Percentiles rank a stretch among this genome's conserved stretches.
Evolutionary conservation across 2,888 invertebrate species (phyloP).

Genomic region (Strigamia maritima): DNA sequence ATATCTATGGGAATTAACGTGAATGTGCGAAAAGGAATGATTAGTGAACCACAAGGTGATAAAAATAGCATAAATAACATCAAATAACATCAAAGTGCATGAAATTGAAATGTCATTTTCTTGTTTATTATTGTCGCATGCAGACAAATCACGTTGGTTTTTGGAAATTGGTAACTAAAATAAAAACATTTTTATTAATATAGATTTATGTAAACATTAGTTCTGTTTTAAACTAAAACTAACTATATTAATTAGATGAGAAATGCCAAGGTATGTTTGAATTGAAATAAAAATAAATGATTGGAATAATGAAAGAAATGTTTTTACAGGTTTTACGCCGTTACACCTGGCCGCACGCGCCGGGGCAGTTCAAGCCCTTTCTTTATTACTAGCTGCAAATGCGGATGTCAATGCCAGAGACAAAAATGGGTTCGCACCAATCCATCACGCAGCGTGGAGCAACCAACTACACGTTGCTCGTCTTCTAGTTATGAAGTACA

Average conservation of each 20-base stretch:
- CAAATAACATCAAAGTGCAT: not conserved
- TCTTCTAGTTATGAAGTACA: constrained; percentile 29
- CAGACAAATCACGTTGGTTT: constrained; percentile 1
- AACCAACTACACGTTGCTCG: constrained; percentile 35
- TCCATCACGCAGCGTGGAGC: constrained; percentile 39
- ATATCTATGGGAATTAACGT: constrained; percentile 37
- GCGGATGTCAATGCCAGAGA: constrained; percentile 37
- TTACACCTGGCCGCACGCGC: constrained; percentile 37
- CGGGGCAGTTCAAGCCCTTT: constrained; percentile 31
- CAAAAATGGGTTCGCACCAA: constrained; percentile 37
- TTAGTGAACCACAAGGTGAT: constrained; percentile 23
- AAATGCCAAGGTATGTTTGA: not conserved
- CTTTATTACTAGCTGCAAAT: constrained; percentile 10
- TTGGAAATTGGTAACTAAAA: not conserved
- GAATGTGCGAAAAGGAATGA: constrained; percentile 34
- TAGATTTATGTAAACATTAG: not conserved
- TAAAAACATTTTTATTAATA: not conserved
- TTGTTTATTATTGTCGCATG: not conserved
- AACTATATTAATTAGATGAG: not conserved
- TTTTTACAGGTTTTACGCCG: constrained; percentile 37
- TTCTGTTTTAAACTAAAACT: not conserved
- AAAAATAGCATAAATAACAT: not conserved
- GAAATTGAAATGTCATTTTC: not conserved
- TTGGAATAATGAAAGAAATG: not conserved
- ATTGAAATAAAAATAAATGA: not conserved